Conservation (phyloP, 2,888 invertebrate species). For the Metalampra italica region DNA sequence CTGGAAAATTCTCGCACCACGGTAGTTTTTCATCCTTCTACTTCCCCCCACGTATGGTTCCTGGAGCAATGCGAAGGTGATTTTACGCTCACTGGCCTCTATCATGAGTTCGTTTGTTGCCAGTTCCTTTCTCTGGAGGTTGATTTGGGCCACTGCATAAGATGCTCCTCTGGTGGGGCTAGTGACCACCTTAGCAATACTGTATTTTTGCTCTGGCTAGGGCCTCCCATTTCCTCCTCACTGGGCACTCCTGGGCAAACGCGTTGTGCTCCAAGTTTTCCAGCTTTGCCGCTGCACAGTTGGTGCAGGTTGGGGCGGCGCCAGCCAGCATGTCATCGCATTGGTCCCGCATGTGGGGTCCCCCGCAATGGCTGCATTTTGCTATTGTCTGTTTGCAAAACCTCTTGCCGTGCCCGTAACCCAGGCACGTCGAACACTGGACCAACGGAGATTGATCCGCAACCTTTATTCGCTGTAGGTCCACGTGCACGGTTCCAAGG, state of each 20-base stretch:
- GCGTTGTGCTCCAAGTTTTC: constrained; percentile 2
- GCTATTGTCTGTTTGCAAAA: not conserved
- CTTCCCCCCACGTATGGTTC: too few species aligned
- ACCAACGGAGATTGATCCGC: constrained; percentile 5
- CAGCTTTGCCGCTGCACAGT: not conserved
- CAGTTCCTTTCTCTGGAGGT: constrained; percentile 9
- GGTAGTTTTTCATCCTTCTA: too few species aligned
- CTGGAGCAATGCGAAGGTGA: too few species aligned
- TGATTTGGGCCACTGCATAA: constrained; percentile 8
- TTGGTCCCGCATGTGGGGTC: constrained; percentile 1
- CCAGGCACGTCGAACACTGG: constrained; percentile 4
- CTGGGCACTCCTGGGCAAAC: not conserved
- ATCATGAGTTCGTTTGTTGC: too few species aligned
- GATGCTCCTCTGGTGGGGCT: not conserved
- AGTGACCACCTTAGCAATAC: not conserved
- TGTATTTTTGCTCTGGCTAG: not conserved
- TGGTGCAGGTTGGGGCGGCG: not conserved
- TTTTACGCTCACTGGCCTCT: too few species aligned
- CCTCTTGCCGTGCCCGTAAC: constrained; percentile 3
- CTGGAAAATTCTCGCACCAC: too few species aligned
- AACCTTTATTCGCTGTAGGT: not conserved
- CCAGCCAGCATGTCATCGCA: not conserved
- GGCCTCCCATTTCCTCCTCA: not conserved
- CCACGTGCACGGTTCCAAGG: not conserved
- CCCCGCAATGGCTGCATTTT: constrained; percentile 10